Base-by-base conservation (phyloP, 30 jellyfish, hydroid and myxozoan species). In the Turritopsis rubra region DNA sequence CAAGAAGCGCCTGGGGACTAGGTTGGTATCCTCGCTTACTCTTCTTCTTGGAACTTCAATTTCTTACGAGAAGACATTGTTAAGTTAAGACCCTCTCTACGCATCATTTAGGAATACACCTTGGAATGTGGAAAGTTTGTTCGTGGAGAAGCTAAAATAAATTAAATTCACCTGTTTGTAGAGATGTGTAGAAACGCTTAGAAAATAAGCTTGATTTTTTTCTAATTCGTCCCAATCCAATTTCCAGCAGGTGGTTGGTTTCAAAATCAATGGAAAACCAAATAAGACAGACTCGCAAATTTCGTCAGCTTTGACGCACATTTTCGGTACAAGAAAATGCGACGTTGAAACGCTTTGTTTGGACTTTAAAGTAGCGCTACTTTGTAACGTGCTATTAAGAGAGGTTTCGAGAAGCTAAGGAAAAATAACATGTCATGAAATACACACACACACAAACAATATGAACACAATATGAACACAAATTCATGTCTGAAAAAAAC, bases 181-280 rank as follows among this genome's bases (percentile, higher is more conserved):
- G 52, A 86, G 85, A 1, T 31, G 53, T 23, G 87, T 75, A 83
- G 78, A 52, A 1, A 86, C 24, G 52, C 78, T 86, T 60, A 71
- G 82, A 41, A 86, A 86, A 68, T 75, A 65, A 23, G 74, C 87
- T 79, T 91, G 97, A 52, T 91, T 91, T 21, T 75, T 23, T 52
- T 91, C 97, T 27, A 91, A 76, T n/a, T 91, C 97, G 17, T 91
- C 97, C 97, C 97, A 91, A 71, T 91, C 97, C 83, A 91, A 78
- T 81, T 91, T 91, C 97, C 97, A 91, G 75, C 97, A 91, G 28
- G 93, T 84, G 20, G 97, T 87, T 28, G 97, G 95, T 66, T 89
- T 85, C 28, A 91, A 73, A 5, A 91, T 78, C 79, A 82, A 52
- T 0, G 97, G 97, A 86, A 84, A 28, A 0, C 78, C 88, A 68